These are phyloP conservation scores for Protaetia brevitarsis DNA, from an alignment of 1,140 invertebrate species.

Conservation along the genomic window DNA sequence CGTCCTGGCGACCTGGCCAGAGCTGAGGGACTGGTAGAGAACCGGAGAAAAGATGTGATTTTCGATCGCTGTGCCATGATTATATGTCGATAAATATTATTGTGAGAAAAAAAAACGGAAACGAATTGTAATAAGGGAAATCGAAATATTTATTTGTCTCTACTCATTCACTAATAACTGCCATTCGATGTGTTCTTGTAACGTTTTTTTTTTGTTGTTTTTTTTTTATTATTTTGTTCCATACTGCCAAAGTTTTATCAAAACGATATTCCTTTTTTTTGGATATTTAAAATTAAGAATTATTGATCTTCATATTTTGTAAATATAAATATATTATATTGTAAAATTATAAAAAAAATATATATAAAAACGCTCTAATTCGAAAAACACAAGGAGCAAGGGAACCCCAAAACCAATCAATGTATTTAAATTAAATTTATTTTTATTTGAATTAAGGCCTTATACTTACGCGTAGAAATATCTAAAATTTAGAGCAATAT, in stretches of 20 bases:
- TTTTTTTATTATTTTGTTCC: too few relatives aligned
- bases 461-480: conserved; percentile 5
- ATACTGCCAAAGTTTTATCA: too few relatives aligned
- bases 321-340: conserved; percentile 3
- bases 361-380: background rate
- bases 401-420: too few relatives aligned
- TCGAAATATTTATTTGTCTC: conserved; percentile 14
- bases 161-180: background rate
- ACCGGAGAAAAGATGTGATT: background rate
- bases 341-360: background rate
- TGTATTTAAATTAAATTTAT: conserved; percentile 13
- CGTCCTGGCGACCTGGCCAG: conserved; percentile 71
- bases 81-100: background rate
- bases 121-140: background rate
- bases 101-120: background rate
- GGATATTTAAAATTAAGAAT: too few relatives aligned
- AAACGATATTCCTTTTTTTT: too few relatives aligned
- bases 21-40: background rate
- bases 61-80: background rate
- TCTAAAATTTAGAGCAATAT: too few relatives aligned
- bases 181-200: conserved; percentile 6
- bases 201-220: background rate
- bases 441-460: conserved; percentile 2
- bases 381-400: too few relatives aligned
- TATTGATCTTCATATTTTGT: too few relatives aligned